These are phyloP conservation scores for Pseudochirops cupreus DNA, from an alignment of 2,797 vertebrate genomes.

Conservation along the genomic window DNA sequence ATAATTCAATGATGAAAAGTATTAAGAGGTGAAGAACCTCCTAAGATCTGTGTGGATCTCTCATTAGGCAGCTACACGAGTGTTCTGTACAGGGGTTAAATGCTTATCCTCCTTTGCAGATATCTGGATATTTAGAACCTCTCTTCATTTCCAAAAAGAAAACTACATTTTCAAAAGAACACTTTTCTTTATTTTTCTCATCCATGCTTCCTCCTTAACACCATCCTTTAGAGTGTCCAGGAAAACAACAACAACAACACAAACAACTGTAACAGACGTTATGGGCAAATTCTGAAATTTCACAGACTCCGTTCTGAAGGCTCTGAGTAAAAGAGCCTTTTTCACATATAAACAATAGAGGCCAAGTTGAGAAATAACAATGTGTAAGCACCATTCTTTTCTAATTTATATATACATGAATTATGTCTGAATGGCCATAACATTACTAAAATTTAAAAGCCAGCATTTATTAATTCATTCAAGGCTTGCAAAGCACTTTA, in stretches of 20 bases:
- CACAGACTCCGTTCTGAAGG: neutral
- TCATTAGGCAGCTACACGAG: slow-evolving; percentile 48
- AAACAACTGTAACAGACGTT: neutral
- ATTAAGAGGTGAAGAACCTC: slow-evolving; percentile 61
- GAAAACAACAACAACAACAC: neutral
- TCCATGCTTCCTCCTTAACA: neutral
- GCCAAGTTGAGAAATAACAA: slow-evolving; percentile 39
- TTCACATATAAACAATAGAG: neutral
- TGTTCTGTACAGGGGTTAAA: slow-evolving; percentile 12
- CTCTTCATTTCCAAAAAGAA: slow-evolving; percentile 43
- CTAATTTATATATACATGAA: neutral
- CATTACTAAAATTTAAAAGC: too few species aligned
- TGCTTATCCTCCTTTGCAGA: slow-evolving; percentile 32
- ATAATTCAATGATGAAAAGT: neutral
- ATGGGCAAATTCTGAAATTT: neutral
- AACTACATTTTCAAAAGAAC: slow-evolving; percentile 22
- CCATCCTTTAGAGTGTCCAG: neutral
- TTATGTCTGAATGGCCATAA: too few species aligned
- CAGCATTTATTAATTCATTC: neutral
- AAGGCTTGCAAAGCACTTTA: neutral
- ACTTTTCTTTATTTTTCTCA: neutral
- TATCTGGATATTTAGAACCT: neutral
- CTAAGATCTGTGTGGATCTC: slow-evolving; percentile 40
- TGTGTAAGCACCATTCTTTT: accelerated
- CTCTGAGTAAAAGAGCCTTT: neutral